Conservation (phyloP, 2,113 vertebrate genomes). For the Eptatretus burgeri region DNA sequence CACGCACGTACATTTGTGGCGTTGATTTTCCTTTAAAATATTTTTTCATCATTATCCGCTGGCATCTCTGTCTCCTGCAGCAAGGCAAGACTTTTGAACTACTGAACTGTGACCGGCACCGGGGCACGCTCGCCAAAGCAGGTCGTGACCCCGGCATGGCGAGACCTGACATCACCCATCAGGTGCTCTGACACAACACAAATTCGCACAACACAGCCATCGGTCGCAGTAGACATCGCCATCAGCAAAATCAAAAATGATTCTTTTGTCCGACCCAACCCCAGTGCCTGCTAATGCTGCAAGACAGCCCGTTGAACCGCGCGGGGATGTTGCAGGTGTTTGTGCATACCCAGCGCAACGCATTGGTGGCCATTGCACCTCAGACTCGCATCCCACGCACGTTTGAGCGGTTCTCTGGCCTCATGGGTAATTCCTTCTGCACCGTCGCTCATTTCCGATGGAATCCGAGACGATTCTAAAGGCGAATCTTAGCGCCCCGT, state of each 20-base stretch:
- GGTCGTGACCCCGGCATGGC: slow-evolving; percentile 49
- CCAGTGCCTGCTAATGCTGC: slow-evolving; percentile 66
- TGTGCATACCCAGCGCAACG: slow-evolving; percentile 66
- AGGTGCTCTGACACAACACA: slow-evolving; percentile 20
- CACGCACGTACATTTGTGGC: background rate
- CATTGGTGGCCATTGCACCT: slow-evolving; percentile 70
- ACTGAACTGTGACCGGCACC: slow-evolving; percentile 75
- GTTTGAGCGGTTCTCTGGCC: slow-evolving; percentile 69
- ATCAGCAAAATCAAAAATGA: too few relatives aligned
- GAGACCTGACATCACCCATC: slow-evolving; percentile 71
- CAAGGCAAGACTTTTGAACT: slow-evolving; percentile 68
- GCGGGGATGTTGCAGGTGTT: slow-evolving; percentile 79
- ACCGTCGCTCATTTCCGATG: too few relatives aligned
- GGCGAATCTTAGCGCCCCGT: too few relatives aligned
- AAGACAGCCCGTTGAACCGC: slow-evolving; percentile 85
- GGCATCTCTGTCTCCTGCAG: slow-evolving; percentile 15
- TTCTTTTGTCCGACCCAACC: fast-evolving
- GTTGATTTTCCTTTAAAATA: background rate
- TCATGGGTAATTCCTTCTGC: slow-evolving; percentile 43
- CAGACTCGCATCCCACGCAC: slow-evolving; percentile 86
- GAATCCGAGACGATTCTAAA: too few relatives aligned
- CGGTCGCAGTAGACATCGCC: too few relatives aligned
- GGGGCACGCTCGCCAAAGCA: slow-evolving; percentile 39
- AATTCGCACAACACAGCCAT: too few relatives aligned
- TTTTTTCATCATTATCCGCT: background rate